A percentile compares a stretch with the other conserved stretches of the same genome.
Evolutionary conservation across 2,888 invertebrate species (phyloP).

Genomic region (Allolobophora icterica): DNA sequence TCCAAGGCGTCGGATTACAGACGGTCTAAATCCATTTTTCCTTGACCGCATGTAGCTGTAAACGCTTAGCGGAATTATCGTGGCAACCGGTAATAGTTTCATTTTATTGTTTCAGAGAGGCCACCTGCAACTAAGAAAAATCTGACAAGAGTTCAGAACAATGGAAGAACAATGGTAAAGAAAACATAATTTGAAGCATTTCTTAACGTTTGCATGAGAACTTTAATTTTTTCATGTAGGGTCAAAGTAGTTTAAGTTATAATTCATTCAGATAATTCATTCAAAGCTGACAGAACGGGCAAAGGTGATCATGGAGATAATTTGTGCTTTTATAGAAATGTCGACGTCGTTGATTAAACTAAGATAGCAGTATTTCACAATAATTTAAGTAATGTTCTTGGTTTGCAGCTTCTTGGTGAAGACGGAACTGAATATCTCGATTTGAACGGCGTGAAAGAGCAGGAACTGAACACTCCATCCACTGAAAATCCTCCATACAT

Average conservation of each 20-base stretch:
- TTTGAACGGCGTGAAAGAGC: background rate
- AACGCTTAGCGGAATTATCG: background rate
- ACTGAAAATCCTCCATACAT: background rate
- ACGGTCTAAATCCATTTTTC: background rate
- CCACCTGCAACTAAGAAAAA: background rate
- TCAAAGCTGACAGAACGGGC: background rate
- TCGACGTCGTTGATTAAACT: too few species aligned
- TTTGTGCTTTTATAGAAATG: too few species aligned
- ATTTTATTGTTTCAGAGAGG: background rate
- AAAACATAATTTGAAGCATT: background rate
- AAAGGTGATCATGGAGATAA: background rate
- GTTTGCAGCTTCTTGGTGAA: background rate
- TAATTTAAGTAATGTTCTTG: background rate
- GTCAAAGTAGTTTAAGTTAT: background rate
- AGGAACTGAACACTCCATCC: background rate
- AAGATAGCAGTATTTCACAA: background rate
- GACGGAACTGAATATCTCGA: conserved; percentile 2
- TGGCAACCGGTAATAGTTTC: background rate
- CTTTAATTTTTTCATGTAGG: background rate
- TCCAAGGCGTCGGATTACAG: too few species aligned
- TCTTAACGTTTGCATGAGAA: background rate
- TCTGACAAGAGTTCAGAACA: background rate
- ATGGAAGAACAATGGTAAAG: background rate
- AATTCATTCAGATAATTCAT: background rate
- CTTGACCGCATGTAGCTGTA: background rate